Conservation (phyloP, 2,888 invertebrate genomes). For the Macrophya annulata region DNA sequence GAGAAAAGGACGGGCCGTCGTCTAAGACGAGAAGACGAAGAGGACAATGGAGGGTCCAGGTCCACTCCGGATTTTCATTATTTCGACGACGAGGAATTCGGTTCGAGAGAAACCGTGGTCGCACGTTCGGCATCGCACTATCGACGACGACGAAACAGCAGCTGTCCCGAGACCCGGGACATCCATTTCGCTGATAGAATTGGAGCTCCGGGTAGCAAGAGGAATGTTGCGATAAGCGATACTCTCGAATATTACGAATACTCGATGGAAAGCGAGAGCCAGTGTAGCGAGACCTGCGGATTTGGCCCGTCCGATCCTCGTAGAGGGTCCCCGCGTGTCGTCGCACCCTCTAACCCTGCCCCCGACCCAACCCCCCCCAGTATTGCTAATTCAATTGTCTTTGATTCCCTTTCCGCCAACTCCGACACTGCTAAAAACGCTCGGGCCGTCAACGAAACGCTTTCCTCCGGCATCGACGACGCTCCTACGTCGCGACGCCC, state of each 20-base stretch:
- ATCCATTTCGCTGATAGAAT: constrained; percentile 44
- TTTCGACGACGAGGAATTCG: constrained; percentile 40
- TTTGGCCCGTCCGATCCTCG: constrained; percentile 79
- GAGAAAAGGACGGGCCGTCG: neutral
- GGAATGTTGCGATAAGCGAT: constrained; percentile 79
- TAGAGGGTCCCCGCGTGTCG: constrained; percentile 65
- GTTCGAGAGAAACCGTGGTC: constrained; percentile 40
- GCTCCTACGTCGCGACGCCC: constrained; percentile 26
- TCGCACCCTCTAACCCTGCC: constrained; percentile 62
- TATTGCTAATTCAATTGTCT: constrained; percentile 80
- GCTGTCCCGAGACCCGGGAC: constrained; percentile 73
- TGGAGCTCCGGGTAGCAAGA: constrained; percentile 73
- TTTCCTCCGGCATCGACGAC: constrained; percentile 37
- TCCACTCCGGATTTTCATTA: constrained; percentile 18
- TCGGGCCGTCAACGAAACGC: constrained; percentile 72
- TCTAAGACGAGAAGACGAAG: constrained; percentile 10
- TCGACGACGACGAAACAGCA: constrained; percentile 68
- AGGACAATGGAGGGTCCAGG: constrained; percentile 23
- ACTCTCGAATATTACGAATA: constrained; percentile 79
- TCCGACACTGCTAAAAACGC: constrained; percentile 79
- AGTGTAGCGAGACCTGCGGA: constrained; percentile 80
- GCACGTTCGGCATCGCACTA: neutral
- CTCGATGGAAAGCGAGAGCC: constrained; percentile 79
- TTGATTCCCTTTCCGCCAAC: constrained; percentile 80
- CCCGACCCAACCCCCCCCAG: constrained; percentile 79